phyloP scores from a whole-genome alignment of 64 coral and sea anemone genomes.

The Pocillopora verrucosa region DNA sequence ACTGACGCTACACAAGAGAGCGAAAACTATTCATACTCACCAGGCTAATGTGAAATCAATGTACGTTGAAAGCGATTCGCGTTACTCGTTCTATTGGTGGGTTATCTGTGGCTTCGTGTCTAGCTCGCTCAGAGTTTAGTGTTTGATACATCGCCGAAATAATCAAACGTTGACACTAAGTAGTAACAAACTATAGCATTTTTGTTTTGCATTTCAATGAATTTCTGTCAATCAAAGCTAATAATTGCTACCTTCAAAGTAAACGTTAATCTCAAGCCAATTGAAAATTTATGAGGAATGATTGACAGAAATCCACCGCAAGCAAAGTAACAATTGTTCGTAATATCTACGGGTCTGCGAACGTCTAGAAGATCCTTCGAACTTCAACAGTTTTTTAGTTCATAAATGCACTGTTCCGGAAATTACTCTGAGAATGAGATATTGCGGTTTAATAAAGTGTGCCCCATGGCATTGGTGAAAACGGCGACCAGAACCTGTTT shows the following conservation, averaged over 20 bases:
- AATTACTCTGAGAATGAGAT: not conserved
- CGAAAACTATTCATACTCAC: no score
- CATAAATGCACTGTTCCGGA: slow-evolving; percentile 8
- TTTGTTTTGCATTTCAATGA: slow-evolving; percentile 41
- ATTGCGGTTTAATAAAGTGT: not conserved
- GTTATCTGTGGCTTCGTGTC: not conserved
- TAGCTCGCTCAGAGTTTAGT: not conserved
- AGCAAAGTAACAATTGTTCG: slow-evolving; percentile 19
- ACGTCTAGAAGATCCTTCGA: not conserved
- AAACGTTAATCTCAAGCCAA: slow-evolving; percentile 39
- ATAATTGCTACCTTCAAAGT: slow-evolving; percentile 18
- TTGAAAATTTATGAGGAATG: slow-evolving; percentile 38
- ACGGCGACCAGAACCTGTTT: no score
- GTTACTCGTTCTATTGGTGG: not conserved
- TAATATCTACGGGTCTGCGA: slow-evolving; percentile 15
- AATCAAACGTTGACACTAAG: slow-evolving; percentile 41
- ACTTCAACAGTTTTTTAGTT: not conserved
- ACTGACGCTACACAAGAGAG: not conserved
- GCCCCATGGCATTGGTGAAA: no score
- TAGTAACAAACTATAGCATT: slow-evolving; percentile 22
- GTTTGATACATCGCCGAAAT: slow-evolving; percentile 10
- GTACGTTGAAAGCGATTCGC: not conserved
- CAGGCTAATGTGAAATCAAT: no score
- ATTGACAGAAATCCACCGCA: slow-evolving; percentile 21
- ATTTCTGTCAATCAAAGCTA: slow-evolving; percentile 23